Evolutionary conservation across 2,797 vertebrate genomes (phyloP).

Genomic region (Diplodus sargus): DNA sequence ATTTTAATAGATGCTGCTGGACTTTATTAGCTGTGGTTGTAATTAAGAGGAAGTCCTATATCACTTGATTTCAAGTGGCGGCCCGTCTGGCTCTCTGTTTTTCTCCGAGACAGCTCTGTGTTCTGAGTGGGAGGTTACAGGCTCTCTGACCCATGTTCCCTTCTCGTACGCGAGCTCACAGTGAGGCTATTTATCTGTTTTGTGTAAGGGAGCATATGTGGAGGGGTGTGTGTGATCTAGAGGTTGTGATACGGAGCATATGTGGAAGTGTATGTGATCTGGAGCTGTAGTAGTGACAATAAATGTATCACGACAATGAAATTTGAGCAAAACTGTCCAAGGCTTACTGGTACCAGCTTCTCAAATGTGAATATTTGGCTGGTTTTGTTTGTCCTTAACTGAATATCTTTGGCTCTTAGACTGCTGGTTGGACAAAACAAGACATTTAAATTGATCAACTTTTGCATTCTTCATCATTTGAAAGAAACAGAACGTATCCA

Average conservation of each 20-base stretch:
- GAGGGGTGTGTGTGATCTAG: no score
- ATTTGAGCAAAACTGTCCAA: neutral
- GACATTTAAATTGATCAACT: no score
- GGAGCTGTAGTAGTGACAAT: neutral
- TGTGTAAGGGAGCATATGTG: neutral
- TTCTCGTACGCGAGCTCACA: conserved; percentile 5
- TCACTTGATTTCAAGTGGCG: conserved; percentile 31
- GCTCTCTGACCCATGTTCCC: conserved; percentile 6
- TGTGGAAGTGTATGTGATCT: neutral
- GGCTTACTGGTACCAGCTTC: neutral
- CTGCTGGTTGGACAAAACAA: no score
- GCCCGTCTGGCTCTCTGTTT: conserved; percentile 10
- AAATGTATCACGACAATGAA: neutral
- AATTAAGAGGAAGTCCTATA: conserved; percentile 59
- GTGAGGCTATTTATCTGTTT: conserved; percentile 5
- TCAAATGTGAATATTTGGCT: neutral
- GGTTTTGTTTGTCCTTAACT: neutral
- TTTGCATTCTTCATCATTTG: neutral
- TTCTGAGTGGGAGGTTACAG: conserved; percentile 25
- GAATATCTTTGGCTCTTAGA: no score
- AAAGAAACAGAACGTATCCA: no score
- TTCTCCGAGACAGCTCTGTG: neutral
- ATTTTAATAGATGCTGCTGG: conserved; percentile 56
- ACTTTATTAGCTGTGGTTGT: conserved; percentile 59
- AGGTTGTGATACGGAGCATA: neutral